Evolutionary conservation across 2,888 invertebrate genomes (phyloP).

Genomic region (Vanessa cardui): DNA sequence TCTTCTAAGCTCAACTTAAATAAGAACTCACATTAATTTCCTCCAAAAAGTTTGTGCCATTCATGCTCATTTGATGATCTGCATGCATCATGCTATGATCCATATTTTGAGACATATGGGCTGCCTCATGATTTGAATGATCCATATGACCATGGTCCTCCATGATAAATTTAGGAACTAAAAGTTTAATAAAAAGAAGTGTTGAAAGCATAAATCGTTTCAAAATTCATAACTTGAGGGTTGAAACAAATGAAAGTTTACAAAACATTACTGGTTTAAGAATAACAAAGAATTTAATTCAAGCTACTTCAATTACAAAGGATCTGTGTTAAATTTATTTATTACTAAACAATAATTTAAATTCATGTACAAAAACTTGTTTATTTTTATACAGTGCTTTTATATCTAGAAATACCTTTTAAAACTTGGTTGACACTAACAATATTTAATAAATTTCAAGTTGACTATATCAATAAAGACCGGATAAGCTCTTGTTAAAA

Average conservation of each 20-base stretch:
- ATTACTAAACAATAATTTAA: no score
- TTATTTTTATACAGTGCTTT: no score
- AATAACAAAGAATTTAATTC: constrained; percentile 37
- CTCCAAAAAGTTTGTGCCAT: constrained; percentile 43
- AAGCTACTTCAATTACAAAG: neutral
- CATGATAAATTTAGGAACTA: constrained; percentile 37
- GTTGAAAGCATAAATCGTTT: constrained; percentile 6
- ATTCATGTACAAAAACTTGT: no score
- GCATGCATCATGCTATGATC: constrained; percentile 32
- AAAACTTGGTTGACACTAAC: constrained; percentile 4
- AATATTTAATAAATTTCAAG: constrained; percentile 1
- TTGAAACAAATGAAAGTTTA: constrained; percentile 41
- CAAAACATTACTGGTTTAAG: constrained; percentile 39
- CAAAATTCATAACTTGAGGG: constrained; percentile 31
- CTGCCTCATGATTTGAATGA: constrained; percentile 51
- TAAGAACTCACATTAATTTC: constrained; percentile 47
- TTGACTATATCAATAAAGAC: neutral
- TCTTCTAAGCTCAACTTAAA: neutral
- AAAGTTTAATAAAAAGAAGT: constrained; percentile 1
- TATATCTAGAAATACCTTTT: constrained; percentile 5
- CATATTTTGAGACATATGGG: constrained; percentile 44
- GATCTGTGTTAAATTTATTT: neutral
- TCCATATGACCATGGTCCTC: constrained; percentile 50
- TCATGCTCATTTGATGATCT: constrained; percentile 49
- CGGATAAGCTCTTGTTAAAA: constrained; percentile 10